A percentile compares a stretch with the other conserved stretches of the same genome.
Conservation (phyloP, 2,113 vertebrate species). For the Notarius lentiginosus region DNA sequence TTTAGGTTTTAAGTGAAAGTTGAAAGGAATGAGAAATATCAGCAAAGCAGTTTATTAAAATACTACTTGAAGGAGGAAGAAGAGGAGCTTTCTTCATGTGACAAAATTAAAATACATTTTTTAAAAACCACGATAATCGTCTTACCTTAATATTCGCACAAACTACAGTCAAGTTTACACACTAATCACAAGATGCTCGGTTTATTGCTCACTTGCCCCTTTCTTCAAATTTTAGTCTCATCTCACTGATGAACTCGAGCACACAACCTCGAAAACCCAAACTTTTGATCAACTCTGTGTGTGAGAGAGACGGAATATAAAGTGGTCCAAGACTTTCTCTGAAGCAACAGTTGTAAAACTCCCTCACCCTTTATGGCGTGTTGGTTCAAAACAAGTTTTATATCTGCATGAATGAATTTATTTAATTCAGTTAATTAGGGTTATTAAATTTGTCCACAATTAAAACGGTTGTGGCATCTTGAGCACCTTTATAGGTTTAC, state of each 20-base stretch:
- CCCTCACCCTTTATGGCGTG: not conserved
- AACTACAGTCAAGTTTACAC: not conserved
- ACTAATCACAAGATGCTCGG: not conserved
- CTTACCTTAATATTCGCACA: not conserved
- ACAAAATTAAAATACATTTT: not conserved
- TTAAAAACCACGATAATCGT: too few species aligned
- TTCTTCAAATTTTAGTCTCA: not conserved
- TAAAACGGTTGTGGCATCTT: not conserved
- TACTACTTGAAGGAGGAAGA: not conserved
- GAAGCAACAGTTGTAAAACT: not conserved
- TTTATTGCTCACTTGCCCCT: not conserved
- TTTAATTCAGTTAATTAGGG: not conserved
- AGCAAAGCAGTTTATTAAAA: not conserved
- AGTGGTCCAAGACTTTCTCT: not conserved
- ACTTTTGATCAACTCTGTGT: not conserved
- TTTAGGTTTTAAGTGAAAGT: not conserved
- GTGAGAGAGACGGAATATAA: not conserved
- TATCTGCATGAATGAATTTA: not conserved
- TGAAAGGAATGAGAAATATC: not conserved
- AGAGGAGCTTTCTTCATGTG: not conserved
- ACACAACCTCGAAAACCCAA: too few species aligned
- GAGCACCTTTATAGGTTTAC: too few species aligned
- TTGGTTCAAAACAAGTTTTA: not conserved
- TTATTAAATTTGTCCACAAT: not conserved
- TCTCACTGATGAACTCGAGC: not conserved